phyloP scores from a whole-genome alignment of 2,888 invertebrate species.

The Calephelis perditalis region DNA sequence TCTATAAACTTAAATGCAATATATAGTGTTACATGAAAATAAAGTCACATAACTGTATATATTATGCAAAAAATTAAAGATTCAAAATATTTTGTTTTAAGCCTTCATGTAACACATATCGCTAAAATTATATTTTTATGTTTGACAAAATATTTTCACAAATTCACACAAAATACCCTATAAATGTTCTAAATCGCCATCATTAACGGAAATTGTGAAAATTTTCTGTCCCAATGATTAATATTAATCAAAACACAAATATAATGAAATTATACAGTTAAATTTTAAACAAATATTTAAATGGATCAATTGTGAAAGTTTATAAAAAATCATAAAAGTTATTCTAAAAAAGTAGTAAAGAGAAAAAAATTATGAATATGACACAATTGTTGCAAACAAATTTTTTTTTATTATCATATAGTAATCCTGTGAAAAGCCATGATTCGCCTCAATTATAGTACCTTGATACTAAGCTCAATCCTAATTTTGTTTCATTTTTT shows the following conservation, averaged over 20 bases:
- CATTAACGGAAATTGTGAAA: not conserved
- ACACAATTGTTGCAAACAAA: too few relatives aligned
- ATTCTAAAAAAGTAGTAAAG: too few relatives aligned
- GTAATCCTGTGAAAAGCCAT: too few relatives aligned
- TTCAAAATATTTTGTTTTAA: not conserved
- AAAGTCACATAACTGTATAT: not conserved
- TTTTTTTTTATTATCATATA: too few relatives aligned
- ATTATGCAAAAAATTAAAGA: not conserved
- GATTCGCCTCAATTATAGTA: too few relatives aligned
- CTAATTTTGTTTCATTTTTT: too few relatives aligned
- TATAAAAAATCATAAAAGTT: not conserved
- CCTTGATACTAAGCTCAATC: too few relatives aligned
- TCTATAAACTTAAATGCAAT: slow-evolving; percentile 37
- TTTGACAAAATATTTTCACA: not conserved
- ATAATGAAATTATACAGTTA: not conserved
- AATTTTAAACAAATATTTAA: not conserved
- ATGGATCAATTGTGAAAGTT: not conserved
- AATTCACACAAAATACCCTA: not conserved
- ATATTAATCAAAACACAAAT: too few relatives aligned
- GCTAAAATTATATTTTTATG: too few relatives aligned
- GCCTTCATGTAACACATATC: not conserved
- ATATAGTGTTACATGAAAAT: too few relatives aligned
- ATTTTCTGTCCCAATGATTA: not conserved
- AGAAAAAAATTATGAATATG: too few relatives aligned
- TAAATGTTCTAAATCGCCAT: not conserved